These are phyloP conservation scores for Coptotermes formosanus DNA, from an alignment of 1,140 invertebrate genomes.

Conservation along the genomic window DNA sequence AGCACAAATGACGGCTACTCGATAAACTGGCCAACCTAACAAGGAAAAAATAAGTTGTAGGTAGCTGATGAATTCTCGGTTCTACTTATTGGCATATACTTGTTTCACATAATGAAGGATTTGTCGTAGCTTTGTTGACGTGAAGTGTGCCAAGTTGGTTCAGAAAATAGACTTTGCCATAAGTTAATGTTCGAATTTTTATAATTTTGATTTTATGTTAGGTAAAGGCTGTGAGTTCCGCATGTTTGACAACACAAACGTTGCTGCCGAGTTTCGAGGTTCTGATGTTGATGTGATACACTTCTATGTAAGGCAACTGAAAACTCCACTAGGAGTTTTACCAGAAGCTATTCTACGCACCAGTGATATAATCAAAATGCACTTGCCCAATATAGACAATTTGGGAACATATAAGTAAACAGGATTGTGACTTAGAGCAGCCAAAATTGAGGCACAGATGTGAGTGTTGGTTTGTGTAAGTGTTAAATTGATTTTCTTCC, in stretches of 20 bases:
- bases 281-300: slow-evolving; percentile 47
- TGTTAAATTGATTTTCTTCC: too few relatives aligned
- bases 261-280: slow-evolving; percentile 47
- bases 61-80: not conserved
- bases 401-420: not conserved
- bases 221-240: slow-evolving; percentile 47
- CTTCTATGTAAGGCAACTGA: slow-evolving; percentile 45
- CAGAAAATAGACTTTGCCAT: too few relatives aligned
- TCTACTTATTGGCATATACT: not conserved
- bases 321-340: slow-evolving; percentile 47
- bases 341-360: slow-evolving; percentile 48
- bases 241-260: slow-evolving; percentile 47
- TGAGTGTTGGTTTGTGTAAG: too few relatives aligned
- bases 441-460: too few relatives aligned
- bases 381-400: slow-evolving; percentile 17
- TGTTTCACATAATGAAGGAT: not conserved
- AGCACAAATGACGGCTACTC: too few relatives aligned
- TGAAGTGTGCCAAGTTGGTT: too few relatives aligned
- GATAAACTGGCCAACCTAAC: too few relatives aligned
- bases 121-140: too few relatives aligned
- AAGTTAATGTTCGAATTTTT: not conserved
- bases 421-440: too few relatives aligned
- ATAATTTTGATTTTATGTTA: slow-evolving; percentile 32
- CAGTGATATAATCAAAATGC: slow-evolving; percentile 44
- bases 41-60: too few relatives aligned